Percentiles rank a stretch among this genome's conserved stretches.
phyloP scores from a whole-genome alignment of 2,888 invertebrate species.

The Dolichopus griseipennis region DNA sequence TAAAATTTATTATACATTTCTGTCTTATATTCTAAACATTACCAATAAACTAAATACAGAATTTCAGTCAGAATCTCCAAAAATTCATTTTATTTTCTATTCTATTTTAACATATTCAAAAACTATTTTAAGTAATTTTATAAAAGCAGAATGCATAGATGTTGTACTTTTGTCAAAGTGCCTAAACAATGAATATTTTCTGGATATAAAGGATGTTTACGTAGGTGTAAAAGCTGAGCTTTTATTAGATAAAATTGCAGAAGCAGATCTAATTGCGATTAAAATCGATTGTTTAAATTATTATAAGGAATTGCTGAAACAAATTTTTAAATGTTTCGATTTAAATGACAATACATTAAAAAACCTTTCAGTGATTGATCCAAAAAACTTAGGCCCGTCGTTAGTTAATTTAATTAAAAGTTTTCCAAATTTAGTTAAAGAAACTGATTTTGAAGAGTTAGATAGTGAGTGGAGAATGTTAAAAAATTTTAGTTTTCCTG shows the following conservation, averaged over 20 bases:
- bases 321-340: conserved; percentile 1
- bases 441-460: too few relatives aligned
- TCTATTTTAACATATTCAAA: neutral
- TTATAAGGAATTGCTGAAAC: neutral
- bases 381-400: conserved; percentile 3
- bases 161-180: neutral
- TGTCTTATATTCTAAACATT: neutral
- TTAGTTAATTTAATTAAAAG: neutral
- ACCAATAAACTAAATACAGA: neutral
- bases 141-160: too few relatives aligned
- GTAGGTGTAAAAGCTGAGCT: too few relatives aligned
- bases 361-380: neutral
- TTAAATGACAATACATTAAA: neutral
- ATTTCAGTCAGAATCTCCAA: neutral
- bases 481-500: too few relatives aligned
- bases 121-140: conserved; percentile 7
- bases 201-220: neutral
- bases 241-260: too few relatives aligned
- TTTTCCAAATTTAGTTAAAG: neutral
- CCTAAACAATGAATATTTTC: neutral
- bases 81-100: neutral
- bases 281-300: neutral
- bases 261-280: too few relatives aligned
- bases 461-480: too few relatives aligned
- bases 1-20: conserved; percentile 1